Conservation (phyloP, 2,113 vertebrate species). For the Polypterus bichir region DNA sequence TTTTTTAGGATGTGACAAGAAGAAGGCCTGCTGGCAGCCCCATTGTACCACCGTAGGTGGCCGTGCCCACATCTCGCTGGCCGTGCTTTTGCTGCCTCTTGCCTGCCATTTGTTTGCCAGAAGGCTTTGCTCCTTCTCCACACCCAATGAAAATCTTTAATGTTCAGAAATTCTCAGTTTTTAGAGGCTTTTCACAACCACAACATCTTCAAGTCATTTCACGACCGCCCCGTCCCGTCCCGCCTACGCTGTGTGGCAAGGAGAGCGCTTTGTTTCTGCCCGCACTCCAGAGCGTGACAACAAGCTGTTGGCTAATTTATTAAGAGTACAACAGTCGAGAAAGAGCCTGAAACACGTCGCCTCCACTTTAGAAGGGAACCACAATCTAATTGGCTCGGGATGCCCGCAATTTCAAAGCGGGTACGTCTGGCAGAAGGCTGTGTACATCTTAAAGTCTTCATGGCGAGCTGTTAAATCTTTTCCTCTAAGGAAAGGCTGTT, state of each 20-base stretch:
- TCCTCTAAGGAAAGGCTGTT: too few relatives aligned
- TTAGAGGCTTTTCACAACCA: not conserved
- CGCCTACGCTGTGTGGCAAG: not conserved
- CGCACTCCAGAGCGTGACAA: slow-evolving; percentile 4
- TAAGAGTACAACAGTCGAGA: not conserved
- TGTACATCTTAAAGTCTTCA: too few relatives aligned
- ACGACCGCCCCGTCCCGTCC: not conserved
- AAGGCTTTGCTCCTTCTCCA: too few relatives aligned
- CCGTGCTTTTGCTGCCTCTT: too few relatives aligned
- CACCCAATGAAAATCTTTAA: not conserved
- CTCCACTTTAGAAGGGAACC: slow-evolving; percentile 7
- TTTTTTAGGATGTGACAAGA: too few relatives aligned
- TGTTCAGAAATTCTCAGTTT: not conserved
- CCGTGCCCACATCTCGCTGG: too few relatives aligned
- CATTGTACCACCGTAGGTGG: too few relatives aligned
- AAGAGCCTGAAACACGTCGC: slow-evolving; percentile 6
- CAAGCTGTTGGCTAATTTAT: slow-evolving; percentile 10
- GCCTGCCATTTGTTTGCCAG: too few relatives aligned
- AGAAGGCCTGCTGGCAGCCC: too few relatives aligned
- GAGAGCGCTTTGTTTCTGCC: slow-evolving; percentile 1
- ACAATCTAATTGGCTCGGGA: slow-evolving; percentile 10
- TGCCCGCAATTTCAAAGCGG: too few relatives aligned
- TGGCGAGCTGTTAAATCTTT: too few relatives aligned
- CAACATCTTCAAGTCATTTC: slow-evolving; percentile 9
- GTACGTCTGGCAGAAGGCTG: too few relatives aligned